Base-by-base conservation (phyloP, 1,140 invertebrate genomes). In the Drosophila kikkawai region DNA sequence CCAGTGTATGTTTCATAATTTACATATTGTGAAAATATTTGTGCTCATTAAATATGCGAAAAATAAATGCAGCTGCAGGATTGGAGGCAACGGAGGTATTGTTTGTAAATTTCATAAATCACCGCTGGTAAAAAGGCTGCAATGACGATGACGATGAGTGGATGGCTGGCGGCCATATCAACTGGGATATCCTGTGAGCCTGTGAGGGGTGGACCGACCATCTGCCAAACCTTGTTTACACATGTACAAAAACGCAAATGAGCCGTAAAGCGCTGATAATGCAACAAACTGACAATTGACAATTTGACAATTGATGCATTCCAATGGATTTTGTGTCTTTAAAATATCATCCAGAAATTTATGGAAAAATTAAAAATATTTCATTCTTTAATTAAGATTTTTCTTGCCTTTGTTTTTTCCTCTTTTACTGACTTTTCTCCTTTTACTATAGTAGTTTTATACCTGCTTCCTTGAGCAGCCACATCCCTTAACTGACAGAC, bases 231-330 rank as follows among this genome's bases (percentile, higher is more conserved):
- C 82, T 66, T 88, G 81, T 87, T 87, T 87, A 87, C 84, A 87
- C 84, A 87, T 87, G 84, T 87, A 84, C 79, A 78, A 83, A 56
- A 87, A 88, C 77, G 80, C 84, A 87, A 87, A 87, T 87, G 84
- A 87, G 84, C 80, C 84, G 84, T 83, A 88, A 87, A 87, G 65
- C 80, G 74, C 77, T 75, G 84, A 87, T 87, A 87, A 88, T 87
- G 84, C 78, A 88, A 69, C 80, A 84, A 80, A 88, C 68, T 80
- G 84, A 80, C 84, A 87, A 84, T 87, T 88, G 84, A 75, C 79
- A 75, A 74, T 65, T 59, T 48, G 51, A 37, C 53, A 56, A 56
- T 39, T 39, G 41, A 77, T 41, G 45, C 59, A 53, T 42, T 66
- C 22, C 22, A 42, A 34, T 4, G 15, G 29, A 32, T n/a, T 56